Evolutionary conservation across 1,140 invertebrate species (phyloP).

Genomic region (Pemphigus obesinymphae): DNA sequence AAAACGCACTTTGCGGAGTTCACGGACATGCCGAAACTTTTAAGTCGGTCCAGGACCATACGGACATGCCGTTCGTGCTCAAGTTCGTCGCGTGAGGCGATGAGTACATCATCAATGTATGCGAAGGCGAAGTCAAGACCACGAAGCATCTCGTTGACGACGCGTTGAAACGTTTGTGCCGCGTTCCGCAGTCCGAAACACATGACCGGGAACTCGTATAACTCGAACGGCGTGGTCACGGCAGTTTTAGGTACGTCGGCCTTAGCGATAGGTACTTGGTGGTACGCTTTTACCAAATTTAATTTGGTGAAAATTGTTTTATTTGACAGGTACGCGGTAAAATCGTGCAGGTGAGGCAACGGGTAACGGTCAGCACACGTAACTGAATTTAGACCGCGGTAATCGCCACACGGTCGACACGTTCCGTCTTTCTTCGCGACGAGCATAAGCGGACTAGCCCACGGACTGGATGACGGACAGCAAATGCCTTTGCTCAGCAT

Average conservation of each 20-base stretch:
- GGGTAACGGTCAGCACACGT: constrained; percentile 51
- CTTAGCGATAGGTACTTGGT: constrained; percentile 50
- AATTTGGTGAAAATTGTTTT: constrained; percentile 52
- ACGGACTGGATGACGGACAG: constrained; percentile 50
- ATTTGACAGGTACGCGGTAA: constrained; percentile 46
- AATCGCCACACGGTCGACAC: constrained; percentile 53
- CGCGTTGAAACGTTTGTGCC: too few species aligned
- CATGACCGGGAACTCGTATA: too few species aligned
- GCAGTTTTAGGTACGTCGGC: constrained; percentile 49
- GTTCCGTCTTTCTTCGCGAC: constrained; percentile 50
- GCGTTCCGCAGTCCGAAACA: too few species aligned
- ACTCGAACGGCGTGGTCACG: background rate
- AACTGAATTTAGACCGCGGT: constrained; percentile 51
- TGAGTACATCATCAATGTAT: too few species aligned
- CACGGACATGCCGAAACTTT: too few species aligned
- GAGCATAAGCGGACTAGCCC: constrained; percentile 53
- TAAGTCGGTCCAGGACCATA: too few species aligned
- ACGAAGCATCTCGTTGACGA: too few species aligned
- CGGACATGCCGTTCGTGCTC: too few species aligned
- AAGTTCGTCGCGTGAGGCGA: too few species aligned
- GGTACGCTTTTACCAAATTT: constrained; percentile 53
- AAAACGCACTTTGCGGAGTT: too few species aligned
- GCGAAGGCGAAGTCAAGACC: too few species aligned
- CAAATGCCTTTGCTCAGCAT: constrained; percentile 48
- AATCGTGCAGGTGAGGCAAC: too few species aligned